Evolutionary conservation across 2,888 invertebrate genomes (phyloP).

Genomic region (Agriopis aurantiaria): DNA sequence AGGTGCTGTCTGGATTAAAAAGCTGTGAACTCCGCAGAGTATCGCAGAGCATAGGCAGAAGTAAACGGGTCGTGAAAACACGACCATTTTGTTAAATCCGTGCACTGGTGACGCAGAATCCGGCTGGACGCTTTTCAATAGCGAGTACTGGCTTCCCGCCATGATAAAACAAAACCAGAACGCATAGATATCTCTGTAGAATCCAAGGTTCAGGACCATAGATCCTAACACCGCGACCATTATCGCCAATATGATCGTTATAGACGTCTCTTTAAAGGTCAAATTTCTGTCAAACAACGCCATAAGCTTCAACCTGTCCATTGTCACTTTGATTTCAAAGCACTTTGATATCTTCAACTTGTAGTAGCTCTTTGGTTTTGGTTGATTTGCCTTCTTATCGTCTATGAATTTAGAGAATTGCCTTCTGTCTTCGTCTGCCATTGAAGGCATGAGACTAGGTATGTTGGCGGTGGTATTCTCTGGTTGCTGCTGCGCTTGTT

Average conservation of each 20-base stretch:
- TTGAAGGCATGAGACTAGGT: constrained; percentile 81
- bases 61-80: constrained; percentile 97
- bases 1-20: constrained; percentile 64
- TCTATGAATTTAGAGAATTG: constrained; percentile 86
- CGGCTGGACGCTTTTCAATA: constrained; percentile 99
- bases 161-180: constrained; percentile 99
- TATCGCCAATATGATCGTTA: constrained; percentile 94
- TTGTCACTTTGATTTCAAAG: constrained; percentile 92
- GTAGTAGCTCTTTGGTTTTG: constrained; percentile 89
- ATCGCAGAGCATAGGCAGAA: constrained; percentile 92
- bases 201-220: constrained; percentile 92
- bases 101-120: constrained; percentile 99
- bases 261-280: constrained; percentile 92
- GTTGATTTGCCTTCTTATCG: constrained; percentile 83
- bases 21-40: constrained; percentile 77
- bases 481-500: constrained; percentile 60
- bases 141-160: constrained; percentile 98
- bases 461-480: constrained; percentile 69
- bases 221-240: constrained; percentile 95
- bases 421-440: constrained; percentile 86
- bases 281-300: constrained; percentile 97
- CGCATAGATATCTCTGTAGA: constrained; percentile 96
- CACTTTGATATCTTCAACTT: constrained; percentile 90
- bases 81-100: constrained; percentile 97
- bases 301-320: constrained; percentile 96